A percentile compares a stretch with the other conserved stretches of the same genome.
Evolutionary conservation across 2,113 vertebrate genomes (phyloP).

Genomic region (Callipepla squamata): DNA sequence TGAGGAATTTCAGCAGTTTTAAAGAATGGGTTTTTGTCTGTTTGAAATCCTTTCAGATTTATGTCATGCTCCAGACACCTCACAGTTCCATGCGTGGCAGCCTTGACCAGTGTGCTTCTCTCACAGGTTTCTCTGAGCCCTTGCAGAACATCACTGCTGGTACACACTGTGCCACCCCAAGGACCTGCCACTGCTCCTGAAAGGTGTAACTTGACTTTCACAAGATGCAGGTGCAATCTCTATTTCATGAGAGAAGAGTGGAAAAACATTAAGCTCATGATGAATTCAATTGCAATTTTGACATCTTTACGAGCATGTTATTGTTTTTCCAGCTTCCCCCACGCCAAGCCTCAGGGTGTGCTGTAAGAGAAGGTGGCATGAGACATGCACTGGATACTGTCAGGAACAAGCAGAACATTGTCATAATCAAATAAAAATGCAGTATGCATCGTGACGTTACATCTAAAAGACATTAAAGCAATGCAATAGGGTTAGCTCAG

Average conservation of each 20-base stretch:
- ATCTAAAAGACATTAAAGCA: background rate
- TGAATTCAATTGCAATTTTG: background rate
- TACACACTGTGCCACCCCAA: background rate
- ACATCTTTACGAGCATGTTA: background rate
- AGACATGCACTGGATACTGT: background rate
- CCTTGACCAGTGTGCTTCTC: background rate
- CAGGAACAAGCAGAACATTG: background rate
- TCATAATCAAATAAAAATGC: background rate
- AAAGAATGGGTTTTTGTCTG: background rate
- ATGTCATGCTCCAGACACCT: background rate
- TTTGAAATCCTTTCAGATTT: background rate
- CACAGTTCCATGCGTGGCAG: background rate
- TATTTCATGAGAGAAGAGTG: background rate
- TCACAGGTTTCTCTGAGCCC: accelerated
- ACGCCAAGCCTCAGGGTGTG: background rate
- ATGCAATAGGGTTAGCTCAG: background rate
- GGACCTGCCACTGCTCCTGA: background rate
- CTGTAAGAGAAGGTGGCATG: background rate
- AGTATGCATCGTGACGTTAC: accelerated
- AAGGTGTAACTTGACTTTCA: background rate
- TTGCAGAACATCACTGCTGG: background rate
- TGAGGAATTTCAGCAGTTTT: background rate
- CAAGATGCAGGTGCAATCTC: background rate
- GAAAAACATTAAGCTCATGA: background rate
- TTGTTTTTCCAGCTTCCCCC: background rate